Conservation (phyloP, 1,140 invertebrate species). For the Macrosteles quadrilineatus region DNA sequence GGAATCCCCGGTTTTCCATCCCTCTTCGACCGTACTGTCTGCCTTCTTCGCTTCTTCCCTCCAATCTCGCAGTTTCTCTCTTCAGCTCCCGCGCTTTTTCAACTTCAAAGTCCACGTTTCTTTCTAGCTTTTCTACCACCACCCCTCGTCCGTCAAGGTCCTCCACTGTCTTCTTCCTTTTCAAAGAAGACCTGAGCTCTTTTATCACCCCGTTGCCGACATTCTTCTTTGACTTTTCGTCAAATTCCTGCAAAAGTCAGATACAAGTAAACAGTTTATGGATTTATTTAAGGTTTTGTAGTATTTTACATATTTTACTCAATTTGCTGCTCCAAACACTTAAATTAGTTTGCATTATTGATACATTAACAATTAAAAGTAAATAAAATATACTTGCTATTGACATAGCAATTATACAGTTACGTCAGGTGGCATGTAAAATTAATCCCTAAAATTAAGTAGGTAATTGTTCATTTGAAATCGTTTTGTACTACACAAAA, state of each 20-base stretch:
- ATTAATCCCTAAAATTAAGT: no score
- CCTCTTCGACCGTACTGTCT: conserved; percentile 26
- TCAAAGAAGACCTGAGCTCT: conserved; percentile 32
- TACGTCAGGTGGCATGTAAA: no score
- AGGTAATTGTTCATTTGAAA: no score
- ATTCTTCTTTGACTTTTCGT: conserved; percentile 31
- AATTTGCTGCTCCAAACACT: no score
- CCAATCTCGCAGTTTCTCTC: background rate
- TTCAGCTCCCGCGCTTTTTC: conserved; percentile 5
- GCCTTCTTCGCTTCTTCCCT: conserved; percentile 13
- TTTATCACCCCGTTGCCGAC: conserved; percentile 16
- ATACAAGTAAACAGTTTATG: background rate
- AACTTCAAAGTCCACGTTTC: conserved; percentile 9
- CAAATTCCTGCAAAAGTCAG: conserved; percentile 1
- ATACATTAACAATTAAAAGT: no score
- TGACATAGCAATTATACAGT: no score
- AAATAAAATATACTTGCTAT: no score
- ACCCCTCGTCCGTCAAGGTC: conserved; percentile 15
- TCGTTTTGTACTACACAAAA: no score
- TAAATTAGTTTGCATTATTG: no score
- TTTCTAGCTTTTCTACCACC: conserved; percentile 17
- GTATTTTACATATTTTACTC: no score
- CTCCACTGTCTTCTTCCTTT: conserved; percentile 21
- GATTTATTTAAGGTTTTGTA: background rate
- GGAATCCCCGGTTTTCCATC: conserved; percentile 32